phyloP scores from a whole-genome alignment of 2,888 invertebrate species.

The Amiota minor region DNA sequence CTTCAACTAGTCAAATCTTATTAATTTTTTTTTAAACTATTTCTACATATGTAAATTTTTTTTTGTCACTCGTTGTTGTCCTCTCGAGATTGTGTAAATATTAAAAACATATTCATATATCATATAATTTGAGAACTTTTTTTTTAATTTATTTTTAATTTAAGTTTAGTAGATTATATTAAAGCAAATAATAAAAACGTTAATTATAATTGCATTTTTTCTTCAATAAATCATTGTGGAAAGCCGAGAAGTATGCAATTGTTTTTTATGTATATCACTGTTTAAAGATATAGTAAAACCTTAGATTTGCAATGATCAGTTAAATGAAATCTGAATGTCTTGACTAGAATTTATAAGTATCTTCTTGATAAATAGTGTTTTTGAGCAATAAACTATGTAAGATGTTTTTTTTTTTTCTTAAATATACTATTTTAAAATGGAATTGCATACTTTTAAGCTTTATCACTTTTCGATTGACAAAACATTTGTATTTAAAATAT shows the following conservation, averaged over 20 bases:
- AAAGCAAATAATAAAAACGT: background rate
- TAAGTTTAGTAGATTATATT: background rate
- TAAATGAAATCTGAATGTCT: too few relatives aligned
- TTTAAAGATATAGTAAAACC: too few relatives aligned
- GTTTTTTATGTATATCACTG: background rate
- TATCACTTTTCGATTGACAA: too few relatives aligned
- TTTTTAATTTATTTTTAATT: background rate
- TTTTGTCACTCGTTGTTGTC: background rate
- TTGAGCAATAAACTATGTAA: too few relatives aligned
- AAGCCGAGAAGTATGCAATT: slow-evolving; percentile 40
- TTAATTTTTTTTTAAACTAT: slow-evolving; percentile 35
- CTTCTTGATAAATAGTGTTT: too few relatives aligned
- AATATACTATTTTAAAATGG: too few relatives aligned
- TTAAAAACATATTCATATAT: background rate
- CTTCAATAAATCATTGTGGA: too few relatives aligned
- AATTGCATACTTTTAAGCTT: too few relatives aligned
- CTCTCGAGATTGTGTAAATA: slow-evolving; percentile 5
- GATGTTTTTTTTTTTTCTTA: too few relatives aligned
- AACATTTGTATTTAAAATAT: too few relatives aligned
- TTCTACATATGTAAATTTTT: slow-evolving; percentile 25
- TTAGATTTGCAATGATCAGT: too few relatives aligned
- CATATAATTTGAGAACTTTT: background rate
- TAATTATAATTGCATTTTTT: slow-evolving; percentile 2
- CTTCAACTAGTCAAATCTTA: slow-evolving; percentile 59
- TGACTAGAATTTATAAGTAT: too few relatives aligned